Conservation (phyloP, 2,888 invertebrate genomes). For the Trilocha varians region DNA sequence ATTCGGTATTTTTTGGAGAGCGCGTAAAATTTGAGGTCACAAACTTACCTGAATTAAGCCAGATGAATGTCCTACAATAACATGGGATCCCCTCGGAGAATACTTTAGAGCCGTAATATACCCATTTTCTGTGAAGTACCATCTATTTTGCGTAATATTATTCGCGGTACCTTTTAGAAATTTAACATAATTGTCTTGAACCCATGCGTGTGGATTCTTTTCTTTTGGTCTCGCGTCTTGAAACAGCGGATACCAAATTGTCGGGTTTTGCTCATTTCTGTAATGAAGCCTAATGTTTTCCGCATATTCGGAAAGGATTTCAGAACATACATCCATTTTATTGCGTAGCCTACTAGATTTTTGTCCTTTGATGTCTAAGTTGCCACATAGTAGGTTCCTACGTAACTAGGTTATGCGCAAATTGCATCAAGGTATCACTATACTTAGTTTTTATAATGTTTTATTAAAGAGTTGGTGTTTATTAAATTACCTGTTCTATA, state of each 20-base stretch:
- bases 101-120: slow-evolving; percentile 49
- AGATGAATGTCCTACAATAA: slow-evolving; percentile 60
- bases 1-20: not conserved
- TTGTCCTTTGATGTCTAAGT: too few species aligned
- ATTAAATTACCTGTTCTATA: not conserved
- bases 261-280: slow-evolving; percentile 29
- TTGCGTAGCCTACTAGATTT: slow-evolving; percentile 15
- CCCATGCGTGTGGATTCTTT: slow-evolving; percentile 28
- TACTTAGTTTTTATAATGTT: too few species aligned
- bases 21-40: not conserved
- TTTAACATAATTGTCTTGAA: slow-evolving; percentile 31
- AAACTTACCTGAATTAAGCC: slow-evolving; percentile 63
- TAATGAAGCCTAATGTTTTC: slow-evolving; percentile 28
- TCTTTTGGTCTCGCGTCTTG: slow-evolving; percentile 20
- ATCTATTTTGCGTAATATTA: slow-evolving; percentile 36
- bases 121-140: slow-evolving; percentile 45
- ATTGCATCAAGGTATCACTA: too few species aligned
- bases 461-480: not conserved
- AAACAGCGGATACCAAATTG: slow-evolving; percentile 51
- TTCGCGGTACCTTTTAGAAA: slow-evolving; percentile 41
- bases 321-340: slow-evolving; percentile 24
- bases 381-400: too few species aligned
- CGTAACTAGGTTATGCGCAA: too few species aligned
- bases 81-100: slow-evolving; percentile 47
- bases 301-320: slow-evolving; percentile 30